Evolutionary conservation across 2,797 vertebrate species (phyloP).

Genomic region (Trachurus trachurus): DNA sequence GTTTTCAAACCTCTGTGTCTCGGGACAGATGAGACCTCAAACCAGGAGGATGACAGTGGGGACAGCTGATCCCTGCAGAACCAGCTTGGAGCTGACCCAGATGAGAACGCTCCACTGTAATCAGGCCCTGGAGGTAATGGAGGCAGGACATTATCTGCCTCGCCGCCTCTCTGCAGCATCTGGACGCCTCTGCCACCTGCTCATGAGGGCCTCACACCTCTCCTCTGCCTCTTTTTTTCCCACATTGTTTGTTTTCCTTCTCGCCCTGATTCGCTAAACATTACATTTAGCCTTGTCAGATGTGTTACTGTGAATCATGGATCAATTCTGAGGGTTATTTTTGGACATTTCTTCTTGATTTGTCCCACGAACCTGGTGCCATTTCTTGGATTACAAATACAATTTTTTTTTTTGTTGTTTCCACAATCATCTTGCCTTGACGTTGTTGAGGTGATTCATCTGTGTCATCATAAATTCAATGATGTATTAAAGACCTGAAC

Average conservation of each 20-base stretch:
- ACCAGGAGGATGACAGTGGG: constrained; percentile 41
- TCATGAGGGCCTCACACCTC: constrained; percentile 52
- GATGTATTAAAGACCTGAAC: constrained; percentile 31
- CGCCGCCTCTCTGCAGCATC: constrained; percentile 69
- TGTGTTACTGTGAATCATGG: constrained; percentile 43
- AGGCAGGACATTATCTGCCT: constrained; percentile 76
- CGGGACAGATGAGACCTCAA: constrained; percentile 35
- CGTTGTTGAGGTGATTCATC: constrained; percentile 31
- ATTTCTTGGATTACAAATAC: constrained; percentile 30
- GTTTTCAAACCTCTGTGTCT: constrained; percentile 35
- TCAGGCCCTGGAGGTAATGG: constrained; percentile 77
- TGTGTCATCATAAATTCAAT: constrained; percentile 24
- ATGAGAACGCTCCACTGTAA: constrained; percentile 73
- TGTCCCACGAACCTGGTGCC: constrained; percentile 1
- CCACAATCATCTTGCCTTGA: constrained; percentile 16
- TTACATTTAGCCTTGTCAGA: constrained; percentile 55
- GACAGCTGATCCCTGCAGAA: constrained; percentile 69
- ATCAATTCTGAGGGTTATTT: constrained; percentile 51
- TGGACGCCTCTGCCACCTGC: constrained; percentile 70
- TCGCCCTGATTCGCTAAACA: constrained; percentile 46
- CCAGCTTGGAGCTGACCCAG: constrained; percentile 71
- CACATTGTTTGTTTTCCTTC: constrained; percentile 49
- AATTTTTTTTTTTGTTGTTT: neutral
- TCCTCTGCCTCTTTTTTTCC: constrained; percentile 36
- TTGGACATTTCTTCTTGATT: constrained; percentile 2